Evolutionary conservation across 2,797 vertebrate species (phyloP), one percentile per base, ranked within the genome.

Genomic region (Peromyscus nudipes): DNA sequence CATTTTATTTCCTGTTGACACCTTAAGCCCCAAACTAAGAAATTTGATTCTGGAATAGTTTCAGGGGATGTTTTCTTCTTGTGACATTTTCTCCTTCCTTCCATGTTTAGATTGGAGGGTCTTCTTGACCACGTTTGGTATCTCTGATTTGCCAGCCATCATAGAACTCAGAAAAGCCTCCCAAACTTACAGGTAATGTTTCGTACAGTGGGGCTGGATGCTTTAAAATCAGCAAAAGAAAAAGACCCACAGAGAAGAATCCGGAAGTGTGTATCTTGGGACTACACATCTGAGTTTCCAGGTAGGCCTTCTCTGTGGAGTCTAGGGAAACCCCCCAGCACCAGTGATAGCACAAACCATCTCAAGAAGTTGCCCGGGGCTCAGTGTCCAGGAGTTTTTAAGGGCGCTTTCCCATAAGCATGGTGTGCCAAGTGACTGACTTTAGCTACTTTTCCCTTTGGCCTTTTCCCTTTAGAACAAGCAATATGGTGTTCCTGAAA

Each of bases 1-100:
- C 6, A 1, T 92, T 92, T 92, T 89, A 79, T 89, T 82, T 89
- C 12, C 31, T 60, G 21, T 81, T 96, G 71, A 37, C 94, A 65
- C 64, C 64, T 71, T 64, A 86, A 76, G 49, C 76, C 19, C 37
- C 40, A 96, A n/a, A 60, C 69, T 49, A 29, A 62, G 89, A 67
- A 27, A 49, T 80, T 52, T 40, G 62, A 29, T 69, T 31, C 40
- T 71, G 43, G n/a, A 81, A 67, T 10, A 85, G 6, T 62, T 93
- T 46, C 67, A 55, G 86, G 80, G 37, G 7, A 76, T 65, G 12
- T 93, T 83, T 92, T 80, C 43, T 80, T 79, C 43, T 92, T 49
- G 29, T 65, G 83, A 89, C 31, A 11, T 62, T 94, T 43, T 7
- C 25, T 89, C 6, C 29, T 23, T 67, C 49, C 1, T 40, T 76